Base-by-base conservation (phyloP, 2,888 invertebrate species). In the Pomacea canaliculata region DNA sequence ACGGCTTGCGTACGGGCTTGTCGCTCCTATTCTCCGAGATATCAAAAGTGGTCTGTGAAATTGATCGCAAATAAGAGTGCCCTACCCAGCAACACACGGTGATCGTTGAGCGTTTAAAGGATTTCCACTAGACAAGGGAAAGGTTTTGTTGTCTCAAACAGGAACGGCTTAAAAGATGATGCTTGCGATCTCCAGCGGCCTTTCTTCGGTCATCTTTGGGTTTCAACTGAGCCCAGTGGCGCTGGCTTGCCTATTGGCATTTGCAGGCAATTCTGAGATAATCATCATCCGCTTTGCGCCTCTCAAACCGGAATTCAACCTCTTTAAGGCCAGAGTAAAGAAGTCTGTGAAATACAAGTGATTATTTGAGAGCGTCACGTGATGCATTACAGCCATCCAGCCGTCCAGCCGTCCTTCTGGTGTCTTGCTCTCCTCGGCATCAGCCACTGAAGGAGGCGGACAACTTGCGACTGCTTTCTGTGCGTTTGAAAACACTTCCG, bases 11-110 rank as follows among this genome's bases (percentile, higher is more conserved):
- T 18, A 23, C 51, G 46, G 46, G 59, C 63, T 67, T 27, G 60
- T 74, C 48, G 18, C 69, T 68, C 27, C 63, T 69, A 62, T 74
- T 69, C 62, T 74, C 74, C 68, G 60, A 74, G 51, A 74, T 74
- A 74, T 74, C 74, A 68, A 27, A 74, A 59, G 60, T 74, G 67
- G 59, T 62, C 60, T 68, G 62, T 69, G 74, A 69, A 74, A 69
- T 60, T 60, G 74, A 74, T 60, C 67, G 9, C 68, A 37, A 67
- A 59, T 63, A n/a, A 62, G 63, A 18, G 16, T 19, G 37, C 13
- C 27, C 67, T 56, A 12, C 48, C 49, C 23, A 23, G 59, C 46
- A 69, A 68, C n/a, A 74, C 63, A n/a, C 37, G 59, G 51, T 48
- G 68, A 67, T 73, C 59, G 37, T n/a, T 51, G 60, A 46, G 69